Evolutionary conservation across 2,888 invertebrate species (phyloP).

Genomic region (Scaptomyza cyrtandrae): DNA sequence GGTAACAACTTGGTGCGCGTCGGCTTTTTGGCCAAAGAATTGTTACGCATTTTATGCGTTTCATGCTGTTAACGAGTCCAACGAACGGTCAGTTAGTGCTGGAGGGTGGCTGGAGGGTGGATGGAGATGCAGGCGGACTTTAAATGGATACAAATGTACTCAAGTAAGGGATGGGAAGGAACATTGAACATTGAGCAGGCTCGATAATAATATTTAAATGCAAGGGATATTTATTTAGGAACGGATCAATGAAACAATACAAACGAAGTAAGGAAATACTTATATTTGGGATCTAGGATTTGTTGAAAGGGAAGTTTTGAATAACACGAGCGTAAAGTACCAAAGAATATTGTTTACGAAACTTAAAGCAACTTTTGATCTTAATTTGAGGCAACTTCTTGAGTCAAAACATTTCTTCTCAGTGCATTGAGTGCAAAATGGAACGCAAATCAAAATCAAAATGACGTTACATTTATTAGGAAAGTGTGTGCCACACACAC

Average conservation of each 20-base stretch:
- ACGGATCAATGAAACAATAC: constrained; percentile 8
- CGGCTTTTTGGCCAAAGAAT: constrained; percentile 18
- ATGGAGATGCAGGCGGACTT: no score
- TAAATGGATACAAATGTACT: constrained; percentile 8
- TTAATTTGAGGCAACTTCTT: no score
- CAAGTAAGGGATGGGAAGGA: neutral
- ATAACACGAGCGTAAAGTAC: no score
- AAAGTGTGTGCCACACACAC: neutral
- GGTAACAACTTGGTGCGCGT: neutral
- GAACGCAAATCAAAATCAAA: neutral
- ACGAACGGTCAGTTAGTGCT: neutral
- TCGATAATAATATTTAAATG: constrained; percentile 4
- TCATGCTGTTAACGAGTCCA: constrained; percentile 17
- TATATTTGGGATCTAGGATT: no score
- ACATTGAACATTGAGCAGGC: constrained; percentile 17
- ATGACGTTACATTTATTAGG: constrained; percentile 49
- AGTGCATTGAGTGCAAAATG: constrained; percentile 16
- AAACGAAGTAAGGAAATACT: neutral
- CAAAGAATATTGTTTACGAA: no score
- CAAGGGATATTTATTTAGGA: constrained; percentile 6
- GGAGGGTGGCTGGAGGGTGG: neutral
- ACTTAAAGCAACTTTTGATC: no score
- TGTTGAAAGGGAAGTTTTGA: no score
- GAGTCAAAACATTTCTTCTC: neutral
- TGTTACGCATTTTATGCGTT: constrained; percentile 41